A percentile compares a stretch with the other conserved stretches of the same genome.
Conservation (phyloP, 2,888 invertebrate species). For the Stenichneumon culpator region DNA sequence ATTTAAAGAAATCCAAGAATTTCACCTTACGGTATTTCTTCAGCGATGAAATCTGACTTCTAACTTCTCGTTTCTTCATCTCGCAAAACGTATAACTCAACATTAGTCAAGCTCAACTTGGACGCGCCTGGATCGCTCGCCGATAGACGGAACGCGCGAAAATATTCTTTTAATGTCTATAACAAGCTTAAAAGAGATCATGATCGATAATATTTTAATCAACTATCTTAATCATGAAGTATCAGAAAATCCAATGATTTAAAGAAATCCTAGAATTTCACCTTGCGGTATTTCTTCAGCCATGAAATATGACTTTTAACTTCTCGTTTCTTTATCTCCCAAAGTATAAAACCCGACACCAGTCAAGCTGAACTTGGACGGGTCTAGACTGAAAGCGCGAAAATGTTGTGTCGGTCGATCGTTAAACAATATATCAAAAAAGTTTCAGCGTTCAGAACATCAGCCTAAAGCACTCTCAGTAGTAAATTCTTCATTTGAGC, state of each 20-base stretch:
- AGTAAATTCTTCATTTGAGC: background rate
- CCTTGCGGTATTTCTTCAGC: background rate
- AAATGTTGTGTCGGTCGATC: background rate
- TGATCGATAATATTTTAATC: slow-evolving; percentile 16
- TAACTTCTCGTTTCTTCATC: background rate
- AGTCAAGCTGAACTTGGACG: background rate
- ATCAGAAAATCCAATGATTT: background rate
- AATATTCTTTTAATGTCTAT: slow-evolving; percentile 25
- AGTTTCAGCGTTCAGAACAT: background rate
- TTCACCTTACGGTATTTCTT: background rate
- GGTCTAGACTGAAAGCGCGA: background rate
- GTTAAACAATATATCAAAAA: no score
- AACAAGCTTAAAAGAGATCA: slow-evolving; percentile 58
- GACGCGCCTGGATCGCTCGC: background rate
- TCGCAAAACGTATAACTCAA: background rate
- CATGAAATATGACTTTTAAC: background rate
- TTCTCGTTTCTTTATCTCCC: background rate
- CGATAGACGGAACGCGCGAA: background rate
- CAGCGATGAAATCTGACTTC: background rate
- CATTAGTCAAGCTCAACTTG: background rate
- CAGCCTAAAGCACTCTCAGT: background rate
- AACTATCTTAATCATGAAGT: background rate
- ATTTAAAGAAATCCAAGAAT: background rate
- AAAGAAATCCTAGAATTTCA: background rate
- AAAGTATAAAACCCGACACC: background rate